These are phyloP conservation scores for Rhopalosiphum nymphaeae DNA, from an alignment of 2,888 invertebrate species.

Conservation along the genomic window DNA sequence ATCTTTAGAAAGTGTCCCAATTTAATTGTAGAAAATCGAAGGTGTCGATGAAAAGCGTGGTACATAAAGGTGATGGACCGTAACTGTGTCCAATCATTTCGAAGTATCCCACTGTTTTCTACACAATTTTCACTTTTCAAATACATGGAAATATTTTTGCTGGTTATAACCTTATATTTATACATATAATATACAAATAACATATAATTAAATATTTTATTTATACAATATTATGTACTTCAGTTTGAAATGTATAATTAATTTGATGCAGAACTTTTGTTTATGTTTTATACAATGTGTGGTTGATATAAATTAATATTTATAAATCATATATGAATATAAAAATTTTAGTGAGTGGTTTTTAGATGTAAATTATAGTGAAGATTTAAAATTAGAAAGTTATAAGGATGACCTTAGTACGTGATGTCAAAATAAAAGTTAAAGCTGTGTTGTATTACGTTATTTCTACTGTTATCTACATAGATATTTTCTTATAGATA, in stretches of 20 bases:
- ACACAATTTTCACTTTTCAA: constrained; percentile 59
- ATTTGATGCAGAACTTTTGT: constrained; percentile 1
- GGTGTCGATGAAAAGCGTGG: constrained; percentile 61
- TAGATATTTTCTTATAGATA: neutral
- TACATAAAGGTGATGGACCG: constrained; percentile 61
- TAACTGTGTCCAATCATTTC: constrained; percentile 60
- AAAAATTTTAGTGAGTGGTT: constrained; percentile 16
- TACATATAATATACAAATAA: neutral
- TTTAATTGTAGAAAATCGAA: constrained; percentile 61
- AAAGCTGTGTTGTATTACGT: constrained; percentile 18
- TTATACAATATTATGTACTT: neutral
- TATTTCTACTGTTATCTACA: constrained; percentile 18
- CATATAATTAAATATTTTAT: neutral
- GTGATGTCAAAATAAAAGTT: constrained; percentile 49
- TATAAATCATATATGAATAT: neutral
- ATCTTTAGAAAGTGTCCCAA: constrained; percentile 63
- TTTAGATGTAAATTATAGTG: constrained; percentile 18
- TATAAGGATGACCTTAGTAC: constrained; percentile 33
- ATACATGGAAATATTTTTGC: constrained; percentile 42
- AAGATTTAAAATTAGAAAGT: constrained; percentile 48
- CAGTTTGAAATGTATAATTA: neutral
- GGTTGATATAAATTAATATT: neutral
- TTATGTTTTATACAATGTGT: neutral
- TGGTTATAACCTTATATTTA: neutral
- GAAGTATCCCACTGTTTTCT: constrained; percentile 53